phyloP scores from a whole-genome alignment of 1,140 invertebrate species.

The Macrobrachium nipponense region DNA sequence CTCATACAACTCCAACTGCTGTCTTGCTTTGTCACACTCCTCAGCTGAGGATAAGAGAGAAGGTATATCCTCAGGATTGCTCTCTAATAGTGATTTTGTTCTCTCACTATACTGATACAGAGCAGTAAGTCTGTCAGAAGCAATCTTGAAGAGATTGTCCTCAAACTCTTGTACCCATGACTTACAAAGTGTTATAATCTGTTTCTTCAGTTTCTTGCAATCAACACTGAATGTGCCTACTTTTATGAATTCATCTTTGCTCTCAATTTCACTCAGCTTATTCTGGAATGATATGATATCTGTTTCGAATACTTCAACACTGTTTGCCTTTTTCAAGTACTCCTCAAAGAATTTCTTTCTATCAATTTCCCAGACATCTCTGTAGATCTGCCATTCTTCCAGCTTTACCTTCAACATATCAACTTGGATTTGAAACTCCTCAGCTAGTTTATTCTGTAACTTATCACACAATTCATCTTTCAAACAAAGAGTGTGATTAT shows the following conservation, averaged over 20 bases:
- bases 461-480: conserved; percentile 34
- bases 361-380: conserved; percentile 38
- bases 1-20: conserved; percentile 30
- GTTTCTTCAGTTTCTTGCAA: conserved; percentile 48
- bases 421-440: conserved; percentile 47
- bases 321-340: conserved; percentile 41
- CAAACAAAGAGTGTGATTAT: conserved; percentile 38
- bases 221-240: conserved; percentile 53
- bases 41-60: conserved; percentile 34
- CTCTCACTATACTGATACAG: conserved; percentile 35
- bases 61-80: conserved; percentile 32
- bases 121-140: conserved; percentile 34
- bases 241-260: conserved; percentile 35
- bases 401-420: conserved; percentile 39
- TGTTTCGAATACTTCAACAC: conserved; percentile 49
- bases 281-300: conserved; percentile 53
- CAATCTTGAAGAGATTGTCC: conserved; percentile 50
- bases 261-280: conserved; percentile 56
- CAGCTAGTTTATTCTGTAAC: conserved; percentile 44
- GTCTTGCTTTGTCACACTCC: conserved; percentile 30
- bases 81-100: conserved; percentile 27
- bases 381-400: conserved; percentile 47
- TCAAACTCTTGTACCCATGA: conserved; percentile 50
- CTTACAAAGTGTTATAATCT: conserved; percentile 44
- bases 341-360: conserved; percentile 35